phyloP scores from a whole-genome alignment of 1,140 invertebrate species.

The Heliconius hermathena region DNA sequence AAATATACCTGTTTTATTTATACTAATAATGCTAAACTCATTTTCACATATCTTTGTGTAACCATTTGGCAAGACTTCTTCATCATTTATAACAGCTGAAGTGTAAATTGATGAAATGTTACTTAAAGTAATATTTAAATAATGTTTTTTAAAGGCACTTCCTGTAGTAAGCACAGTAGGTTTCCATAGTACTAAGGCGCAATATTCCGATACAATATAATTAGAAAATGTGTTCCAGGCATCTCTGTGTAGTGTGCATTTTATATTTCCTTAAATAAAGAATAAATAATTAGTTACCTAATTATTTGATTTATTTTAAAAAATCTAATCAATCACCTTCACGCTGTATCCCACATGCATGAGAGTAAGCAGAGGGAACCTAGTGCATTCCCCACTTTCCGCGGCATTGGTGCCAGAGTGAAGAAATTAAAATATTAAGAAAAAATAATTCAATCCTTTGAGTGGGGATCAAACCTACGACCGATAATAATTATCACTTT shows the following conservation, averaged over 20 bases:
- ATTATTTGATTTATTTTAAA: too few relatives aligned
- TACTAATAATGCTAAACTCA: constrained; percentile 63
- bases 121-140: constrained; percentile 70
- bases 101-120: constrained; percentile 71
- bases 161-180: constrained; percentile 73
- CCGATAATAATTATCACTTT: not conserved
- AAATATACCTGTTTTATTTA: constrained; percentile 51
- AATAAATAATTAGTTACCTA: too few relatives aligned
- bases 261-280: constrained; percentile 64
- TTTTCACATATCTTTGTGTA: constrained; percentile 55
- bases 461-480: too few relatives aligned
- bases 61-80: constrained; percentile 54
- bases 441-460: too few relatives aligned
- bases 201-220: constrained; percentile 68
- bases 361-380: too few relatives aligned
- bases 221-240: constrained; percentile 67
- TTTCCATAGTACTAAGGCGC: constrained; percentile 61
- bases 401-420: too few relatives aligned
- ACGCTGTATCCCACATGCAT: too few relatives aligned
- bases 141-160: constrained; percentile 72
- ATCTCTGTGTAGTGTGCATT: constrained; percentile 75
- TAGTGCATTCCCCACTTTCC: too few relatives aligned
- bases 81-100: constrained; percentile 53
- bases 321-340: too few relatives aligned
- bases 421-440: too few relatives aligned